These are phyloP conservation scores for Stenichneumon culpator DNA, from an alignment of 2,888 invertebrate genomes.

Conservation along the genomic window DNA sequence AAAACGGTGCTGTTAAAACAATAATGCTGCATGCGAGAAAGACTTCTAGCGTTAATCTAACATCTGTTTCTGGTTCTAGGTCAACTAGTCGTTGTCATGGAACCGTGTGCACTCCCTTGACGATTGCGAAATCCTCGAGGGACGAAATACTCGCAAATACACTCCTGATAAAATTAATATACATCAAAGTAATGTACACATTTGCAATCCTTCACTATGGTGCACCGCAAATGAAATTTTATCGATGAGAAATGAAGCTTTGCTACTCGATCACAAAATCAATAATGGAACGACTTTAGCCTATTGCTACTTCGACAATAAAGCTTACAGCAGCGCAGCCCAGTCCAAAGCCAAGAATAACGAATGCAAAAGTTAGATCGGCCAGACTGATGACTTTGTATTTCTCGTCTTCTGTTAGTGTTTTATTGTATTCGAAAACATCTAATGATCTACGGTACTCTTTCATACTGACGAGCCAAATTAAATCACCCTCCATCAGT, in stretches of 20 bases:
- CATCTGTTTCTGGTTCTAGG: background rate
- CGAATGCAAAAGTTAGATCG: constrained; percentile 16
- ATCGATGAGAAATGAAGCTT: background rate
- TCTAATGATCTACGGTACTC: background rate
- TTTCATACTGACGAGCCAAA: background rate
- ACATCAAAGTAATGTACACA: too few relatives aligned
- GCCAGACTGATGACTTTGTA: background rate
- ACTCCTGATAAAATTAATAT: background rate
- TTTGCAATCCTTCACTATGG: too few relatives aligned
- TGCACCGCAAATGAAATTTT: background rate
- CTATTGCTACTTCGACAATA: constrained; percentile 2
- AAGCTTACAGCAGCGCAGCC: constrained; percentile 6
- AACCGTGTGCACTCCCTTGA: background rate
- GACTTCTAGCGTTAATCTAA: background rate
- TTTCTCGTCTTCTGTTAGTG: background rate
- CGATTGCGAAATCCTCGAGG: background rate
- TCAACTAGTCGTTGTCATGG: background rate
- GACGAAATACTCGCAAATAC: background rate
- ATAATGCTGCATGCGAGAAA: background rate
- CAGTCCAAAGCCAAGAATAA: constrained; percentile 14
- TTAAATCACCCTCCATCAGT: background rate
- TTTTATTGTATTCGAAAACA: background rate
- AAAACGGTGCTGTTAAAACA: background rate
- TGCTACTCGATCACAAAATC: background rate
- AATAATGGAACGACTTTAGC: background rate